These are phyloP conservation scores for Lontra canadensis DNA, from an alignment of 2,113 vertebrate species.

Conservation along the genomic window DNA sequence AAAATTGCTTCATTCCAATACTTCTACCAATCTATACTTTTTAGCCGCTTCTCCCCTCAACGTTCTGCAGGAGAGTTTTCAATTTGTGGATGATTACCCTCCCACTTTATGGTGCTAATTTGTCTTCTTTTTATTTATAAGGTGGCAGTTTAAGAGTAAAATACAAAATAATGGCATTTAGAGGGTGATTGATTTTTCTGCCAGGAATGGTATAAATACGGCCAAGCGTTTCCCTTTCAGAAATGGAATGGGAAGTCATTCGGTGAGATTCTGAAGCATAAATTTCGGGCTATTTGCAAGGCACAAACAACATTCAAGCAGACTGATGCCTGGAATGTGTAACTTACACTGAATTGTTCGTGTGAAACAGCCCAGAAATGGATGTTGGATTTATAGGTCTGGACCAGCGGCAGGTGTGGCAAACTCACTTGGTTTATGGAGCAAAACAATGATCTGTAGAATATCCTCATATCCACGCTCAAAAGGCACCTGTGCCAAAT, in stretches of 20 bases:
- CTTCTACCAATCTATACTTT: not conserved
- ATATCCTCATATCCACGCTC: not conserved
- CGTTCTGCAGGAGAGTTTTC: not conserved
- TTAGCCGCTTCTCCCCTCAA: not conserved
- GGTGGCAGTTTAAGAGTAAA: not conserved
- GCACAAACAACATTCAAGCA: not conserved
- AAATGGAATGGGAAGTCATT: not conserved
- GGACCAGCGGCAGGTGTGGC: not conserved
- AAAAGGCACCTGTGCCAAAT: not conserved
- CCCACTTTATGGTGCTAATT: not conserved
- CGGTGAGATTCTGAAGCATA: not conserved
- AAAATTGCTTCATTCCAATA: not conserved
- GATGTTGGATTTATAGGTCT: not conserved
- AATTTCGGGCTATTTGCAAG: not conserved
- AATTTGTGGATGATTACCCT: not conserved
- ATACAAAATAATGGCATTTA: slow-evolving; percentile 35
- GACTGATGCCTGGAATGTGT: not conserved
- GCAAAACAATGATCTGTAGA: not conserved
- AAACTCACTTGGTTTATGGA: not conserved
- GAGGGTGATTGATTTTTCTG: not conserved
- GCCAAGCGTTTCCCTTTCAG: not conserved
- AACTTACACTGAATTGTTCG: not conserved
- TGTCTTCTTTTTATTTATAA: slow-evolving; percentile 24
- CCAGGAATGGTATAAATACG: not conserved
- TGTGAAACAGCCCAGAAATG: not conserved